Conservation (phyloP, 2,888 invertebrate genomes). For the Lithophane socia region DNA sequence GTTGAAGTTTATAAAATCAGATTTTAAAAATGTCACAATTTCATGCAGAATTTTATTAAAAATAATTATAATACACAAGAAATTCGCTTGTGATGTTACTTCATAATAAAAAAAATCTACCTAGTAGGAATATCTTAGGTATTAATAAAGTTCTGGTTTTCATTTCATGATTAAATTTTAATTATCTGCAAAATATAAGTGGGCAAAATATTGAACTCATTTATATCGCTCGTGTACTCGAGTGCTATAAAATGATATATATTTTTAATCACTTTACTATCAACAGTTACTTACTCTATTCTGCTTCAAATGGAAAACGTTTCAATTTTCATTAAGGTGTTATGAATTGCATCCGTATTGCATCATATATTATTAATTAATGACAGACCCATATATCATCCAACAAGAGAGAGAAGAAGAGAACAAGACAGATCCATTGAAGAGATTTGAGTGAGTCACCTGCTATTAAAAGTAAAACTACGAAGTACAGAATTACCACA, state of each 20-base stretch:
- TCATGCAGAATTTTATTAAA: not conserved
- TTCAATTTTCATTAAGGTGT: not conserved
- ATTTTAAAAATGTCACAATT: not conserved
- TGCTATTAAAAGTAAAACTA: not conserved
- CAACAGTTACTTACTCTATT: not conserved
- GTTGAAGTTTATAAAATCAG: constrained; percentile 59
- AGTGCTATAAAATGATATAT: no score
- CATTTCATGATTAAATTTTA: not conserved
- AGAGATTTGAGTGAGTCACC: not conserved
- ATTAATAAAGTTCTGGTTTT: not conserved
- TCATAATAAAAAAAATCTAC: not conserved
- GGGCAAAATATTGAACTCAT: not conserved
- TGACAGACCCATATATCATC: not conserved
- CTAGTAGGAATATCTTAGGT: not conserved
- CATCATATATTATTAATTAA: not conserved
- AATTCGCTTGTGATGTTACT: not conserved
- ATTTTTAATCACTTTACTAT: no score
- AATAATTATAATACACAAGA: not conserved
- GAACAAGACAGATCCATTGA: no score
- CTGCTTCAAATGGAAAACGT: not conserved
- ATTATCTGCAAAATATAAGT: not conserved
- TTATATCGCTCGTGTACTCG: not conserved
- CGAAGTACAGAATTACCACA: constrained; percentile 41
- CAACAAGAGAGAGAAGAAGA: not conserved
- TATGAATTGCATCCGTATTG: not conserved